These are phyloP conservation scores for Aporrectodea caliginosa DNA, from an alignment of 1,140 invertebrate genomes.

Conservation along the genomic window DNA sequence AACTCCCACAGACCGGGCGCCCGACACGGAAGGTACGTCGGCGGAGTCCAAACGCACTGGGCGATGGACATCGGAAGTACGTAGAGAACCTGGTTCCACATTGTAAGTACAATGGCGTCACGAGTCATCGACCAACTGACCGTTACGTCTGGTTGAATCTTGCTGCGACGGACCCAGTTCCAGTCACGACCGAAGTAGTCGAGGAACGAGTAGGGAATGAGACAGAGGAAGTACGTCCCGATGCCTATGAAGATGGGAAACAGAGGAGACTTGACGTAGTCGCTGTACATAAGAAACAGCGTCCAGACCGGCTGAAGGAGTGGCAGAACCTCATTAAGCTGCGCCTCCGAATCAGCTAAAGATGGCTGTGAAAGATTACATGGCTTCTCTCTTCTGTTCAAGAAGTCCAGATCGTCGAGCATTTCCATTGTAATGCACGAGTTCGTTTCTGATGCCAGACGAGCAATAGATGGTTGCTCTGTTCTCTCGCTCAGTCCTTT, in stretches of 20 bases:
- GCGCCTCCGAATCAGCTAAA: too few species aligned
- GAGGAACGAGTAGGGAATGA: slow-evolving; percentile 40
- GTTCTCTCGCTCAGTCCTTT: too few species aligned
- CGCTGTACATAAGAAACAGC: slow-evolving; percentile 36
- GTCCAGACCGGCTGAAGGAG: slow-evolving; percentile 42
- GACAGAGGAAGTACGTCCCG: slow-evolving; percentile 43
- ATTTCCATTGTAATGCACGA: too few species aligned
- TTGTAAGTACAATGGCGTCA: slow-evolving; percentile 41
- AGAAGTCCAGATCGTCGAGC: too few species aligned
- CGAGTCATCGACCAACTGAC: slow-evolving; percentile 43
- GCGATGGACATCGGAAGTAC: slow-evolving; percentile 46
- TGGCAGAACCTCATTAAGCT: not conserved
- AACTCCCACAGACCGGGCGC: slow-evolving; percentile 44
- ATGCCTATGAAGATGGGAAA: slow-evolving; percentile 45
- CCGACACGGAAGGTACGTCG: slow-evolving; percentile 35
- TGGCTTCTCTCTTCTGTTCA: too few species aligned
- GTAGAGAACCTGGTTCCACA: slow-evolving; percentile 42
- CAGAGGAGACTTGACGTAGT: slow-evolving; percentile 42
- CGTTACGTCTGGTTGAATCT: slow-evolving; percentile 44
- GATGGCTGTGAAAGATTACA: too few species aligned
- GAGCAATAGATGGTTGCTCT: too few species aligned
- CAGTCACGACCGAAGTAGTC: slow-evolving; percentile 39
- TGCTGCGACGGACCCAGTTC: slow-evolving; percentile 41
- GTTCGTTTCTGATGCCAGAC: too few species aligned
- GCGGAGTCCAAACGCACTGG: slow-evolving; percentile 45